Evolutionary conservation across 2,888 invertebrate species (phyloP).

Genomic region (Listrodromus nycthemerus): DNA sequence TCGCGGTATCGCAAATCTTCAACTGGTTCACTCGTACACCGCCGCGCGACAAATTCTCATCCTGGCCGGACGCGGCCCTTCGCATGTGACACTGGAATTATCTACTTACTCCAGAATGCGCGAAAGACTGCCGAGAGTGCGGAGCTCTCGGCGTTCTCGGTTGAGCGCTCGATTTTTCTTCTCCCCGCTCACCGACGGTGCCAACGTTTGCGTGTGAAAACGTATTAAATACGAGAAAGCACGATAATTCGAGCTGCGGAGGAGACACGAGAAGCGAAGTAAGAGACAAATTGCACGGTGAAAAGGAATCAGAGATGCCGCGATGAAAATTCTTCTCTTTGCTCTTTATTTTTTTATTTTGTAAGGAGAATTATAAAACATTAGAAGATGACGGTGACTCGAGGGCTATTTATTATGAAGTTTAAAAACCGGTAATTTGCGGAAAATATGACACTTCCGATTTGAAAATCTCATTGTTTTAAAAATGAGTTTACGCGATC

Average conservation of each 20-base stretch:
- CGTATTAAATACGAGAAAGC: conserved; percentile 62
- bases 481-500: no score
- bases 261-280: conserved; percentile 37
- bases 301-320: conserved; percentile 31
- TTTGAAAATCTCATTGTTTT: no score
- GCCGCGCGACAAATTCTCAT: conserved; percentile 70
- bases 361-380: not conserved
- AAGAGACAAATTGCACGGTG: conserved; percentile 45
- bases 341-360: not conserved
- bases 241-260: conserved; percentile 35
- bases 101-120: conserved; percentile 80
- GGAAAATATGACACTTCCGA: no score
- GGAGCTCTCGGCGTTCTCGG: conserved; percentile 62
- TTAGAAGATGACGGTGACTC: not conserved
- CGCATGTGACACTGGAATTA: conserved; percentile 74
- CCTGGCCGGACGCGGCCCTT: conserved; percentile 43
- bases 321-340: conserved; percentile 30
- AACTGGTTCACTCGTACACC: conserved; percentile 20
- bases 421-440: no score
- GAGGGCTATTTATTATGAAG: no score
- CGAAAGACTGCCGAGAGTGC: conserved; percentile 45
- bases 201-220: conserved; percentile 40
- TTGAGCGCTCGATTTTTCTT: conserved; percentile 70
- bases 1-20: conserved; percentile 48
- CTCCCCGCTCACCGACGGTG: not conserved